Evolutionary conservation across 1,140 invertebrate species (phyloP).

Genomic region (Listronotus bonariensis): DNA sequence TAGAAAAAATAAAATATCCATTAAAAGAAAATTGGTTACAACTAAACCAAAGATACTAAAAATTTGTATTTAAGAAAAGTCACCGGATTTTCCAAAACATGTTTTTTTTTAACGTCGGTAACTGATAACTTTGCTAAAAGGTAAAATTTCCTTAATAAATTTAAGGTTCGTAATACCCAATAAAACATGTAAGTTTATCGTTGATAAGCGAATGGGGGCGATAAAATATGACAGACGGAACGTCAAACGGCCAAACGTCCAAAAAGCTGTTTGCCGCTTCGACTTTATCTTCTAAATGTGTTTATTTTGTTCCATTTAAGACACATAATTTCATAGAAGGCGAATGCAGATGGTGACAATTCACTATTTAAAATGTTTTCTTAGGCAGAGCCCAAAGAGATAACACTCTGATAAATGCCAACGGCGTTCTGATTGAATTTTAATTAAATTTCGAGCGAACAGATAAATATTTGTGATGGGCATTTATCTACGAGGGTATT

Average conservation of each 20-base stretch:
- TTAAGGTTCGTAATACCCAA: constrained; percentile 28
- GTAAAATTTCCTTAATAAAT: constrained; percentile 7
- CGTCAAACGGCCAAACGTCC: constrained; percentile 33
- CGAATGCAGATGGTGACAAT: constrained; percentile 50
- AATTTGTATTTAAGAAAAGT: too few species aligned
- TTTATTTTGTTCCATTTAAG: constrained; percentile 51
- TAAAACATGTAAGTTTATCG: constrained; percentile 36
- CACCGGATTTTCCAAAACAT: too few species aligned
- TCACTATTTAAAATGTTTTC: constrained; percentile 55
- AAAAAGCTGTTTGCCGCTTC: too few species aligned
- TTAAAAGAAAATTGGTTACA: too few species aligned
- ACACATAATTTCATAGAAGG: constrained; percentile 52
- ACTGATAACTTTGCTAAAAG: too few species aligned
- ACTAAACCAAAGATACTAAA: too few species aligned
- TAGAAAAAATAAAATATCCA: too few species aligned
- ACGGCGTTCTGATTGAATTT: constrained; percentile 55
- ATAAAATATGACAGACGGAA: constrained; percentile 36
- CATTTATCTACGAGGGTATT: constrained; percentile 14
- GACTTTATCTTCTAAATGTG: constrained; percentile 53
- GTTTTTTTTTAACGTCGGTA: too few species aligned
- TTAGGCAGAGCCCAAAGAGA: constrained; percentile 49
- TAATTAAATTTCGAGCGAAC: constrained; percentile 53
- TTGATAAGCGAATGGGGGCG: constrained; percentile 32
- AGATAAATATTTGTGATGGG: constrained; percentile 50
- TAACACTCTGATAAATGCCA: constrained; percentile 52